Evolutionary conservation across 2,888 invertebrate species (phyloP).

Genomic region (Tetragnatha montana): DNA sequence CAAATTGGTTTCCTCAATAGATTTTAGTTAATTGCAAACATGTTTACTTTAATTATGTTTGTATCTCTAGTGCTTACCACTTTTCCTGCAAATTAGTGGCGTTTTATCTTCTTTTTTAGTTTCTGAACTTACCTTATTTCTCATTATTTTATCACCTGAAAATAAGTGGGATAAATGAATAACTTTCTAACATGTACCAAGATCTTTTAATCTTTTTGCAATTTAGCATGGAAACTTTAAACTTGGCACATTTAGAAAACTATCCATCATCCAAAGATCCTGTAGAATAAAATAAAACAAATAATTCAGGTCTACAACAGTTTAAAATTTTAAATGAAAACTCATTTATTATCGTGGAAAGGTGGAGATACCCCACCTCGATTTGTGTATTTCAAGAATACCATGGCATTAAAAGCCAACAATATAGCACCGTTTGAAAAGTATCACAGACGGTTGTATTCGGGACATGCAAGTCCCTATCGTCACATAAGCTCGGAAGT

Average conservation of each 20-base stretch:
- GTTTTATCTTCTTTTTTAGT: not conserved
- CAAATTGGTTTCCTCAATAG: too few relatives aligned
- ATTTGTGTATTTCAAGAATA: not conserved
- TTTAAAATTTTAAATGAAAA: slow-evolving; percentile 31
- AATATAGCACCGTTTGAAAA: slow-evolving; percentile 59
- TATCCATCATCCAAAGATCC: not conserved
- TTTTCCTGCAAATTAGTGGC: too few relatives aligned
- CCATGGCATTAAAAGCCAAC: slow-evolving; percentile 10
- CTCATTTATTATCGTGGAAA: slow-evolving; percentile 38
- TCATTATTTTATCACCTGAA: not conserved
- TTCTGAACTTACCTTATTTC: not conserved
- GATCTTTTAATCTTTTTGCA: too few relatives aligned
- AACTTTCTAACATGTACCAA: slow-evolving; percentile 1
- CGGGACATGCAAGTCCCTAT: not conserved
- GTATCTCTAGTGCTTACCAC: too few relatives aligned
- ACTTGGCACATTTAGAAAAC: not conserved
- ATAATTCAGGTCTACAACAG: not conserved
- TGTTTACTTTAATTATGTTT: too few relatives aligned
- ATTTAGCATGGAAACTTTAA: not conserved
- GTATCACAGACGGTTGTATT: slow-evolving; percentile 26
- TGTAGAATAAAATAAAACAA: slow-evolving; percentile 9
- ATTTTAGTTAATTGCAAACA: too few relatives aligned
- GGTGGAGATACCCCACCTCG: not conserved
- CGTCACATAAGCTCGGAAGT: slow-evolving; percentile 20
- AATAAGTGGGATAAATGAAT: not conserved